Evolutionary conservation across 2,797 vertebrate species (phyloP).

Genomic region (Propithecus perrieri): DNA sequence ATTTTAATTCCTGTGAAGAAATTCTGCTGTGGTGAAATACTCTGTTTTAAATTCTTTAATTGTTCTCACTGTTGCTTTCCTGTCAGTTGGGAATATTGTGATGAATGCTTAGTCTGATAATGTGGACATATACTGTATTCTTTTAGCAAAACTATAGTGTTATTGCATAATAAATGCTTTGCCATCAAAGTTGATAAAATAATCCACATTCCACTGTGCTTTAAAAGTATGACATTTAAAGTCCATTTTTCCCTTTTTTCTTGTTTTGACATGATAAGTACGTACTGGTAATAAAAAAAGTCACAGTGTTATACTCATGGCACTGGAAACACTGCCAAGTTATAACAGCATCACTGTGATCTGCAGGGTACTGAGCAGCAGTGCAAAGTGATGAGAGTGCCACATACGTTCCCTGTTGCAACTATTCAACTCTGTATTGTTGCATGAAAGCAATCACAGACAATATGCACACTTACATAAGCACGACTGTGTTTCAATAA

Average conservation of each 20-base stretch:
- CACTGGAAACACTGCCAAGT: conserved; percentile 26
- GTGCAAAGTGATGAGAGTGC: background rate
- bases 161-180: conserved; percentile 44
- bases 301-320: background rate
- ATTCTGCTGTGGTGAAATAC: conserved; percentile 61
- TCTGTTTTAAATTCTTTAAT: conserved; percentile 42
- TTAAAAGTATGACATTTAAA: conserved; percentile 35
- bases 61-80: conserved; percentile 52
- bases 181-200: conserved; percentile 44
- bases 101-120: conserved; percentile 19
- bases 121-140: conserved; percentile 39
- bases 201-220: background rate
- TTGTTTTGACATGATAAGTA: conserved; percentile 30
- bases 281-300: background rate
- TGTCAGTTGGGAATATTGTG: conserved; percentile 18
- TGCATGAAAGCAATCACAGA: conserved; percentile 36
- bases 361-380: background rate
- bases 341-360: conserved; percentile 19
- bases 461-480: background rate
- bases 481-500: background rate
- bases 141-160: conserved; percentile 28
- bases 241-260: conserved; percentile 42
- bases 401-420: background rate
- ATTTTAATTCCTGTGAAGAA: conserved; percentile 60
- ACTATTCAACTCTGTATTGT: background rate